Evolutionary conservation across 2,888 invertebrate species (phyloP).

Genomic region (Proisotoma minuta): DNA sequence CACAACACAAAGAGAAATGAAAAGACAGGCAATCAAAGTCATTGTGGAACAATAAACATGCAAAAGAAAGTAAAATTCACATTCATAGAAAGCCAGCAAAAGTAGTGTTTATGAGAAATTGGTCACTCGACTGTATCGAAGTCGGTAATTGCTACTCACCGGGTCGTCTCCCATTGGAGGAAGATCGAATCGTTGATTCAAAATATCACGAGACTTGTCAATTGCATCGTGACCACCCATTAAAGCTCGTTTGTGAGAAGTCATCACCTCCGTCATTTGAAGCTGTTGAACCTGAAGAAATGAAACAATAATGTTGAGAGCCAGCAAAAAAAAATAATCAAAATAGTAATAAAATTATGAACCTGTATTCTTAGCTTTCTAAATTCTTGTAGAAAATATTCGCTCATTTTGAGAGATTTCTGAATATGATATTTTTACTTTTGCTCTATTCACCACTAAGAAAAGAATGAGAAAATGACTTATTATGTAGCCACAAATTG

Average conservation of each 20-base stretch:
- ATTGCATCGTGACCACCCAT: slow-evolving; percentile 85
- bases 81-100: too few relatives aligned
- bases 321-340: background rate
- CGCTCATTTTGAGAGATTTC: slow-evolving; percentile 32
- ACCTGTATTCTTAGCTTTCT: slow-evolving; percentile 31
- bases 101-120: slow-evolving; percentile 42
- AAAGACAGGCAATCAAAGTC: too few relatives aligned
- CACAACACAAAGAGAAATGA: too few relatives aligned
- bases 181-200: slow-evolving; percentile 43
- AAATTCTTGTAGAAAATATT: slow-evolving; percentile 27
- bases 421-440: too few relatives aligned
- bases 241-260: slow-evolving; percentile 89
- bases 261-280: slow-evolving; percentile 76
- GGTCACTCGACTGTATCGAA: slow-evolving; percentile 44
- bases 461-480: too few relatives aligned
- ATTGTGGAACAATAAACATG: too few relatives aligned
- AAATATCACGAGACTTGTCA: slow-evolving; percentile 51
- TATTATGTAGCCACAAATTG: too few relatives aligned
- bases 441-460: too few relatives aligned
- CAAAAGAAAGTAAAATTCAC: too few relatives aligned
- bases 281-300: slow-evolving; percentile 68
- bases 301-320: background rate
- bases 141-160: slow-evolving; percentile 46
- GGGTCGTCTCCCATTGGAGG: slow-evolving; percentile 46
- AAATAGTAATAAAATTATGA: slow-evolving; percentile 3